A percentile compares a stretch with the other conserved stretches of the same genome.
phyloP scores from a whole-genome alignment of 2,113 vertebrate genomes.

The Nothocercus julius region DNA sequence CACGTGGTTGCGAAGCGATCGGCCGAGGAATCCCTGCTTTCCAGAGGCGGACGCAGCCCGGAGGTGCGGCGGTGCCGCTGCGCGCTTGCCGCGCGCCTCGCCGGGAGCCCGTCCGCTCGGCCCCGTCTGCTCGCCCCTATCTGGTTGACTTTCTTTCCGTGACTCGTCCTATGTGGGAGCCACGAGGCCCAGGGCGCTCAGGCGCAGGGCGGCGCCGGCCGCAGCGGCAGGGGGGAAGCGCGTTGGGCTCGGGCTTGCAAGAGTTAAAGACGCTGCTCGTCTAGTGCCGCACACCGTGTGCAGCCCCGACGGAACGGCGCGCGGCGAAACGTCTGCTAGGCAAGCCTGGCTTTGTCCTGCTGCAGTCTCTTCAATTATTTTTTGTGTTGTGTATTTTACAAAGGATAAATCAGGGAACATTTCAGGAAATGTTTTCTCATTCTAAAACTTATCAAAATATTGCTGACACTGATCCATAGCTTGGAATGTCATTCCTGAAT shows the following conservation, averaged over 20 bases:
- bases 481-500: constrained; percentile 91
- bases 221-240: too few relatives aligned
- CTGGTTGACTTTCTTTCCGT: too few relatives aligned
- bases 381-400: constrained; percentile 80
- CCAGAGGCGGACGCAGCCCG: constrained; percentile 35
- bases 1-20: constrained; percentile 74
- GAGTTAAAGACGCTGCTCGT: constrained; percentile 46
- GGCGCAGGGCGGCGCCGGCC: too few relatives aligned
- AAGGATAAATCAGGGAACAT: constrained; percentile 84
- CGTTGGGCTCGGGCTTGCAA: neutral
- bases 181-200: too few relatives aligned
- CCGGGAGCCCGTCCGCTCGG: too few relatives aligned
- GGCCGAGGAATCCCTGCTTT: constrained; percentile 56
- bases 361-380: constrained; percentile 82
- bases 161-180: too few relatives aligned
- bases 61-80: constrained; percentile 51
- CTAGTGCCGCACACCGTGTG: constrained; percentile 30
- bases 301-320: neutral
- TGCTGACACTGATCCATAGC: constrained; percentile 89
- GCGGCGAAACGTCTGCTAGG: neutral
- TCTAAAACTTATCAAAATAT: constrained; percentile 86
- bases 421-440: constrained; percentile 83
- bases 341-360: constrained; percentile 54
- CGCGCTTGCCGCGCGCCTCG: neutral
- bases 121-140: too few relatives aligned